A percentile compares a stretch with the other conserved stretches of the same genome.
These are phyloP conservation scores for Drosophila insularis DNA, from an alignment of 1,140 invertebrate genomes.

Conservation along the genomic window DNA sequence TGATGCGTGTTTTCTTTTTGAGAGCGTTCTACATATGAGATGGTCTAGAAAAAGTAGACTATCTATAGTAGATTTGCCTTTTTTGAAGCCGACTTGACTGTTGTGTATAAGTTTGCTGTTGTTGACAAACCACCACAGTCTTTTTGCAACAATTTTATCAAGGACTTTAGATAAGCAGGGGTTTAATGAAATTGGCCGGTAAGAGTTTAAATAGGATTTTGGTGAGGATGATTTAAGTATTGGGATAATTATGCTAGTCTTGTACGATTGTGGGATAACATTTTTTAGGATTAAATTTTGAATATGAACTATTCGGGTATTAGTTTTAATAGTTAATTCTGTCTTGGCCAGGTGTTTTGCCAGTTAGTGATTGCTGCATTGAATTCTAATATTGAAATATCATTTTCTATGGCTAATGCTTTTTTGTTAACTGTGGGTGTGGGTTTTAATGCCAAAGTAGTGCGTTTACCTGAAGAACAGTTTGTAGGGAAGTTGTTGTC, in stretches of 20 bases:
- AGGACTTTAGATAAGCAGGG: constrained; percentile 26
- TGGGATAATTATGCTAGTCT: no score
- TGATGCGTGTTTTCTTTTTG: constrained; percentile 28
- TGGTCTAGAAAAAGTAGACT: constrained; percentile 32
- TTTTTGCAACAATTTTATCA: constrained; percentile 19
- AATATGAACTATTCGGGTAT: constrained; percentile 13
- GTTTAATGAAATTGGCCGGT: constrained; percentile 39
- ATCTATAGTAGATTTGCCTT: constrained; percentile 29
- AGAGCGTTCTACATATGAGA: constrained; percentile 9
- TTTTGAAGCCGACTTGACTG: constrained; percentile 3
- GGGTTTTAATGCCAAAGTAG: background rate
- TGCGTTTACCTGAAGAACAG: background rate
- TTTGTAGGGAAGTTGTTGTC: constrained; percentile 4
- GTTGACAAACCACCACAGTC: constrained; percentile 10
- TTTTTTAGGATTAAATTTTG: constrained; percentile 27
- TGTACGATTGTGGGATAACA: no score
- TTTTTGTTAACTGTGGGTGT: background rate
- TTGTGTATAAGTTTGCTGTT: constrained; percentile 12
- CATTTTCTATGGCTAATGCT: no score
- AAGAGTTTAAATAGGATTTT: constrained; percentile 22
- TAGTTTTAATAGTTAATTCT: constrained; percentile 16
- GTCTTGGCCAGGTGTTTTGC: constrained; percentile 1
- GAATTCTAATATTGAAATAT: no score
- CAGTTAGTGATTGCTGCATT: background rate
- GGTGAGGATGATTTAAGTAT: constrained; percentile 26